These are phyloP conservation scores for Dynastes hyllus DNA, from an alignment of 2,888 invertebrate species.

Conservation along the genomic window DNA sequence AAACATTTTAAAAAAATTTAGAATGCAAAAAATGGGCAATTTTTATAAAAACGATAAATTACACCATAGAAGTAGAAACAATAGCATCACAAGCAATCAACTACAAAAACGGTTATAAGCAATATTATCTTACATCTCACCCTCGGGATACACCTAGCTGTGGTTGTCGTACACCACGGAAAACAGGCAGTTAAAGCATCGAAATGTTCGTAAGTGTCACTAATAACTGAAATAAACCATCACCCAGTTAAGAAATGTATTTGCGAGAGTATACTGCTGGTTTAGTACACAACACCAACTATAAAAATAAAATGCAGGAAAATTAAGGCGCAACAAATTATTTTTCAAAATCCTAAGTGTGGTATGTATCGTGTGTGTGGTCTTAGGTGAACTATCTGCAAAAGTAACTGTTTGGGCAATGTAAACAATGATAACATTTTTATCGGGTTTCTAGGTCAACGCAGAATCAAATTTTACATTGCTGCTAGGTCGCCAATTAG, in stretches of 20 bases:
- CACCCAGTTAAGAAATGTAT: constrained; percentile 58
- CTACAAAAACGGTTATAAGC: constrained; percentile 41
- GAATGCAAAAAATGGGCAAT: too few species aligned
- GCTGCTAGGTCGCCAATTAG: too few species aligned
- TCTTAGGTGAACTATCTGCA: constrained; percentile 21
- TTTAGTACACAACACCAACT: constrained; percentile 48
- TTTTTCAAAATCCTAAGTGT: constrained; percentile 27
- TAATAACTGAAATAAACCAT: constrained; percentile 76
- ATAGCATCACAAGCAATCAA: constrained; percentile 31
- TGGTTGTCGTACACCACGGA: constrained; percentile 81
- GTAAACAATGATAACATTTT: constrained; percentile 2
- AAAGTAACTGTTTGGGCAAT: constrained; percentile 10
- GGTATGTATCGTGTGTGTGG: constrained; percentile 2
- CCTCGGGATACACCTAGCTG: constrained; percentile 77
- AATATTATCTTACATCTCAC: constrained; percentile 75
- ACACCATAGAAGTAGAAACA: background rate
- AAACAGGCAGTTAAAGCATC: constrained; percentile 85
- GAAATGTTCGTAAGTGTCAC: constrained; percentile 84
- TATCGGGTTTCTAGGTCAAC: background rate
- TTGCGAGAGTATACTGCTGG: constrained; percentile 32
- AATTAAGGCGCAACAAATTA: constrained; percentile 15
- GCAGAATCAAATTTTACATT: too few species aligned
- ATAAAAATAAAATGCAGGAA: constrained; percentile 32
- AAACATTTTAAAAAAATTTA: too few species aligned
- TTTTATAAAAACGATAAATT: constrained; percentile 12